phyloP scores from a whole-genome alignment of 2,888 invertebrate species.

The Microctonus brassicae region DNA sequence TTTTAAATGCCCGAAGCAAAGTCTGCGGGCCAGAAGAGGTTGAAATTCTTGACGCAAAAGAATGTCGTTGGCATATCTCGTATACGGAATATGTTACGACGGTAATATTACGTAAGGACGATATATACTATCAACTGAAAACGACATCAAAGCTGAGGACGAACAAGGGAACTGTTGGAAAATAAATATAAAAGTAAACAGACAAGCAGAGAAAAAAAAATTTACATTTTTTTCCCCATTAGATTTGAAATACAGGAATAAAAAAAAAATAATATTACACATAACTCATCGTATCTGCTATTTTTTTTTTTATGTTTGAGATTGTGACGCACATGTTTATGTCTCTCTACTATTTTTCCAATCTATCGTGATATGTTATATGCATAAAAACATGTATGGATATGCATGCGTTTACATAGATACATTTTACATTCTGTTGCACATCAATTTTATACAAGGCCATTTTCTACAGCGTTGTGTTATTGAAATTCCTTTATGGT shows the following conservation, averaged over 20 bases:
- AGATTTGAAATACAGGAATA: background rate
- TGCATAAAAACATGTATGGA: too few relatives aligned
- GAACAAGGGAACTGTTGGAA: constrained; percentile 2
- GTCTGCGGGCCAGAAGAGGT: constrained; percentile 9
- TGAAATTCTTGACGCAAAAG: constrained; percentile 32
- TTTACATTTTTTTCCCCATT: background rate
- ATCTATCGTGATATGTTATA: background rate
- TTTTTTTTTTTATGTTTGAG: background rate
- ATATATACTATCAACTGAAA: constrained; percentile 24
- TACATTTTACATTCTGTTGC: background rate
- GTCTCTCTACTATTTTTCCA: background rate
- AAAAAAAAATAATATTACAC: background rate
- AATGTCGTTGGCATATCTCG: constrained; percentile 35
- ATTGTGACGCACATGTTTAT: background rate
- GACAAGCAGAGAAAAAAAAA: background rate
- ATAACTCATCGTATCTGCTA: background rate
- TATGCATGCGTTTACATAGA: too few relatives aligned
- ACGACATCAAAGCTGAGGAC: constrained; percentile 23
- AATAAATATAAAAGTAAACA: constrained; percentile 1
- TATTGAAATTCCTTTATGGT: background rate
- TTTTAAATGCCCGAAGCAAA: background rate
- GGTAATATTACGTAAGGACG: constrained; percentile 27
- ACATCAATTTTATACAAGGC: background rate
- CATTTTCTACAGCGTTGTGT: background rate
- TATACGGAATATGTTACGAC: constrained; percentile 32